A percentile compares a stretch with the other conserved stretches of the same genome.
These are phyloP conservation scores for Aldrovandia affinis DNA, from an alignment of 2,797 vertebrate species.

Conservation along the genomic window DNA sequence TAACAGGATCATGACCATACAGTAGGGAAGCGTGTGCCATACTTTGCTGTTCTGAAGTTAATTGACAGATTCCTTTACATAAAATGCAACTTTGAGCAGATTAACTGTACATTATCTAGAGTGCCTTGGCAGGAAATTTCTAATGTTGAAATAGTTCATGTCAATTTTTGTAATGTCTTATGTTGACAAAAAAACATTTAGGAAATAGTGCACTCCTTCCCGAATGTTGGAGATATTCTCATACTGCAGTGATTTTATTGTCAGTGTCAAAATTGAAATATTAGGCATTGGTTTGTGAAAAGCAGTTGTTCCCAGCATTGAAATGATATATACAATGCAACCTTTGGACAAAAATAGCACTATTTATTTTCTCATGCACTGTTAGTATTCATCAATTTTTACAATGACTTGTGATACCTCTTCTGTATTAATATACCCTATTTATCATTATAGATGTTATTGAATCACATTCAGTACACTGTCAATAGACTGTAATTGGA, in stretches of 20 bases:
- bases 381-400: constrained; percentile 14
- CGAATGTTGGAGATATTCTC: constrained; percentile 71
- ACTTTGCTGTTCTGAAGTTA: not conserved
- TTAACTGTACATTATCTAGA: constrained; percentile 65
- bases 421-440: constrained; percentile 2
- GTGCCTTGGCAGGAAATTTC: constrained; percentile 61
- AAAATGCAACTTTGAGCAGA: constrained; percentile 55
- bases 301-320: not conserved
- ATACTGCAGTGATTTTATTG: constrained; percentile 55
- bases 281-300: constrained; percentile 7
- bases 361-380: constrained; percentile 2
- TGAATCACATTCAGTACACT: not conserved
- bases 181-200: constrained; percentile 23
- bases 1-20: constrained; percentile 12
- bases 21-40: not conserved
- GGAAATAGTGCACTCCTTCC: constrained; percentile 55
- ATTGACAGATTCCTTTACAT: not conserved
- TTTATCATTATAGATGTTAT: constrained; percentile 26
- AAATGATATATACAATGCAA: not conserved
- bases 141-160: constrained; percentile 61
- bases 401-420: constrained; percentile 6
- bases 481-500: not conserved
- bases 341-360: constrained; percentile 4
- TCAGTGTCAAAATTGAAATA: constrained; percentile 25
- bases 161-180: constrained; percentile 60